These are phyloP conservation scores for Calliopum simillimum DNA, from an alignment of 2,888 invertebrate genomes.

Conservation along the genomic window DNA sequence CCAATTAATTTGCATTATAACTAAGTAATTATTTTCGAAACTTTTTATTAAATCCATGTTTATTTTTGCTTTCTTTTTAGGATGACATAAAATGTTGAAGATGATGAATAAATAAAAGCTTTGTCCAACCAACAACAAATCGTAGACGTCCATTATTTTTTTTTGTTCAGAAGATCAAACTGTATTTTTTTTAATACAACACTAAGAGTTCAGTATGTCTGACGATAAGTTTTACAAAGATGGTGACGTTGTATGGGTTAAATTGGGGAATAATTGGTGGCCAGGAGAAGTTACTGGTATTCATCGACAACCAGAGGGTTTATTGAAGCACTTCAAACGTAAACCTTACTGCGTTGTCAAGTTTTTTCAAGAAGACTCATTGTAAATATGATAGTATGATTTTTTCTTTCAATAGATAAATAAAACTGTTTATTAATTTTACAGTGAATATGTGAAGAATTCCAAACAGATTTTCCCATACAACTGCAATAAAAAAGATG, in stretches of 20 bases:
- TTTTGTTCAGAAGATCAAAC: not conserved
- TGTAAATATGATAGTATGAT: slow-evolving; percentile 71
- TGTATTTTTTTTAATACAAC: slow-evolving; percentile 4
- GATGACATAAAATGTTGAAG: not conserved
- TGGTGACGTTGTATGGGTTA: slow-evolving; percentile 88
- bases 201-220: slow-evolving; percentile 49
- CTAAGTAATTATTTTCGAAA: too few species aligned
- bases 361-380: slow-evolving; percentile 86
- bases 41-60: not conserved
- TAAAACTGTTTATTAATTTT: slow-evolving; percentile 63
- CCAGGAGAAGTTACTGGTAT: slow-evolving; percentile 81
- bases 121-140: not conserved
- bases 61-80: not conserved
- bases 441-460: slow-evolving; percentile 83
- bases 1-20: too few species aligned
- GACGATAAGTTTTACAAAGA: slow-evolving; percentile 67
- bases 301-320: slow-evolving; percentile 76
- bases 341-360: slow-evolving; percentile 84
- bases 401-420: not conserved
- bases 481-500: slow-evolving; percentile 81
- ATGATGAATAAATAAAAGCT: slow-evolving; percentile 7
- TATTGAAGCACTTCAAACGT: slow-evolving; percentile 73
- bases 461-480: slow-evolving; percentile 79
- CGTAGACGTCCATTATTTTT: not conserved
- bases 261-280: slow-evolving; percentile 86